Base-by-base conservation (phyloP, 2,888 invertebrate genomes). In the Lacanobia oleracea region DNA sequence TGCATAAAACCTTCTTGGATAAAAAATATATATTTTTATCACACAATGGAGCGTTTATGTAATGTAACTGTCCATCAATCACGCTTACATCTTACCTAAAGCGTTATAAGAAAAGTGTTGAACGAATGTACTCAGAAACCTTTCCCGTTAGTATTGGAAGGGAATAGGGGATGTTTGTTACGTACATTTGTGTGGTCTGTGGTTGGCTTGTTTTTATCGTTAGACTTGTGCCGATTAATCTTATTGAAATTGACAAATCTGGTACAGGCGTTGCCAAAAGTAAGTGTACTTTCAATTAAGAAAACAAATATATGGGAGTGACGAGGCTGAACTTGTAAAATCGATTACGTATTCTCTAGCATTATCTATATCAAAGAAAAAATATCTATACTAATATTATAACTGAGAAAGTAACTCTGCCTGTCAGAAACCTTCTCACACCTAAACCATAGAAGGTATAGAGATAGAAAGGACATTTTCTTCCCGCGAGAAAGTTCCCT, bases 41-140 rank as follows among this genome's bases (percentile, higher is more conserved):
- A 84, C 78, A 86, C 84, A 87, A 87, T 83, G 81, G 79, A 61
- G 73, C 86, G 84, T 87, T 86, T 85, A 87, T 81, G 80, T 84
- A 81, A 89, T 87, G 84, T 82, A 75, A 82, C 81, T 86, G 87
- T 88, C 86, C 85, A 89, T 90, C 91, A 90, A 90, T 90, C 90
- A 90, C 83, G 77, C 80, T 84, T 81, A 83, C 81, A 79, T 82
- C 76, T 82, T 78, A 80, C 72, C 74, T 77, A 83, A 80, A 85
- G 77, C 78, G 86, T 84, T 89, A 85, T 85, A 86, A 84, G 86
- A 87, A 87, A 87, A 88, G 81, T 85, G 86, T 80, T 72, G 57
- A 72, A 57, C 72, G 67, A 60, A 77, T 71, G 72, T 81, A 78
- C 65, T 69, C 70, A 16, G 64, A 80, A 84, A 80, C 70, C 77